Evolutionary conservation across 2,113 vertebrate genomes (phyloP), one percentile per base, ranked within the genome.

Genomic region (Silurus glanis): DNA sequence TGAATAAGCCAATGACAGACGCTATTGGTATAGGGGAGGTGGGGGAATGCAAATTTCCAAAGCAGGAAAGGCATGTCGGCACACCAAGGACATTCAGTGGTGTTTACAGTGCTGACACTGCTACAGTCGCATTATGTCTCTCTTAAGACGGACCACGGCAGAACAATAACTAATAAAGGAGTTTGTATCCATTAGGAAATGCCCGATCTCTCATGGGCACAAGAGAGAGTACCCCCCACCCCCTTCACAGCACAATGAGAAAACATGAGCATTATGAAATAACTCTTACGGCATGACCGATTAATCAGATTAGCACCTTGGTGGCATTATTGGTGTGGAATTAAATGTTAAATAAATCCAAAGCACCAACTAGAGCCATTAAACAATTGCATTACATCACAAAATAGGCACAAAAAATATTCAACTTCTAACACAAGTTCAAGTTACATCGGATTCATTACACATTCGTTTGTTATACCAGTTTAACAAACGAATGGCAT

Each of bases 71-170:
- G 88, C 88, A 89, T 90, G 89, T 88, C 82, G 89, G 85, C 37
- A 58, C 82, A 94, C 92, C 91, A 95, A 95, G 94, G 94, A 90
- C 94, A 93, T 91, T 91, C 49, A 66, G 19, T 56, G 28, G 58
- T 87, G 86, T 83, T 85, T 82, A 88, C 84, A 88, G 79, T 76
- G 67, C 69, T 51, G 83, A 83, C 86, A 75, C 49, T 37, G 69
- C 56, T 81, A 81, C 74, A 84, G 58, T 72, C 61, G 55, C 84
- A 88, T 88, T 80, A 84, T 37, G 81, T 61, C 58, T 86, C 28
- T 71, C 59, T 88, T 19, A 81, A 80, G 25, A 83, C 64, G 47
- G 21, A 61, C 25, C 13, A 67, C 3, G 9, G 59, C 14, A 87
- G n/a, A 81, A 88, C 82, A 80, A 75, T 21, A 83, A 67, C 76